Conservation (phyloP, 2,113 vertebrate species). For the Tachysurus fulvidraco region DNA sequence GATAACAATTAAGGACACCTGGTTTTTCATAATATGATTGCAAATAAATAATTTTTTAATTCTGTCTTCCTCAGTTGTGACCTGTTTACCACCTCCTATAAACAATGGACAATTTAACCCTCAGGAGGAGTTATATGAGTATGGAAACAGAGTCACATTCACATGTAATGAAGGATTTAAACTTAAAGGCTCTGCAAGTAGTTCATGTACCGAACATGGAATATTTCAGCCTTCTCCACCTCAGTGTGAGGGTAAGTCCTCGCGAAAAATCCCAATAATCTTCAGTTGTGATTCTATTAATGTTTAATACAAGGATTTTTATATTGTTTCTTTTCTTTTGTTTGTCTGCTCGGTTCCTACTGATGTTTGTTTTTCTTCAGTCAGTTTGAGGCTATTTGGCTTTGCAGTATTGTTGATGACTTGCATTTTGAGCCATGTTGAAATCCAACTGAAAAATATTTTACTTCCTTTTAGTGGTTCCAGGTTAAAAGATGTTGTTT, state of each 20-base stretch:
- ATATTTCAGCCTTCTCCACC: not conserved
- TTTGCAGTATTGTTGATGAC: not conserved
- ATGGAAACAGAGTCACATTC: not conserved
- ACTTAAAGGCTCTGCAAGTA: not conserved
- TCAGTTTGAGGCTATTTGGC: too few species aligned
- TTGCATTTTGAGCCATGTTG: not conserved
- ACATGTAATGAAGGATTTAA: not conserved
- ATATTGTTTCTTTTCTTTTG: not conserved
- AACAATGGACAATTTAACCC: not conserved
- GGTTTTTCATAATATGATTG: not conserved
- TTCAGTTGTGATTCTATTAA: not conserved
- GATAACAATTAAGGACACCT: not conserved
- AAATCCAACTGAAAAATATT: too few species aligned
- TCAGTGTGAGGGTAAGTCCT: not conserved
- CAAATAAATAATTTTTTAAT: not conserved
- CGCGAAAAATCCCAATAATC: not conserved
- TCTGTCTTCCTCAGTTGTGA: not conserved
- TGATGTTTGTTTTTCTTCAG: not conserved
- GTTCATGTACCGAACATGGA: conserved; percentile 45
- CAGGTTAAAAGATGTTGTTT: too few species aligned
- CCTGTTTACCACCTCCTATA: too few species aligned
- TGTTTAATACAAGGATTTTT: not conserved
- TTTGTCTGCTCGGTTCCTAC: too few species aligned
- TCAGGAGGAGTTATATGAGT: not conserved
- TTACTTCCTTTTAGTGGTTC: not conserved